These are phyloP conservation scores for Tachyglossus aculeatus DNA, from an alignment of 2,797 vertebrate genomes.

Conservation along the genomic window DNA sequence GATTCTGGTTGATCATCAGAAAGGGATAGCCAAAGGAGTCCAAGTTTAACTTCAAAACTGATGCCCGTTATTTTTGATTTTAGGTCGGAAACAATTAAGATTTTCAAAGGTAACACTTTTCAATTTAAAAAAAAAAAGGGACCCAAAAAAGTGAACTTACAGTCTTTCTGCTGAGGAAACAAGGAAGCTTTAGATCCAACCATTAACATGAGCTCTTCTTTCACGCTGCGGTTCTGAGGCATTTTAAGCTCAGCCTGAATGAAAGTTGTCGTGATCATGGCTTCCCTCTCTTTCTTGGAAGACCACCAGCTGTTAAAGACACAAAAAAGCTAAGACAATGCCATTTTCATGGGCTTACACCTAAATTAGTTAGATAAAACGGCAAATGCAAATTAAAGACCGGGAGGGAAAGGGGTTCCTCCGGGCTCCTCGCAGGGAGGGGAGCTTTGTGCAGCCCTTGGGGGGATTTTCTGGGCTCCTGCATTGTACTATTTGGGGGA, in stretches of 20 bases:
- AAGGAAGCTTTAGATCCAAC: neutral
- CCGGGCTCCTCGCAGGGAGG: neutral
- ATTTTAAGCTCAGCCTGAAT: slow-evolving; percentile 42
- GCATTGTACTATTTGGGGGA: no score
- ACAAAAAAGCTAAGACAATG: slow-evolving; percentile 19
- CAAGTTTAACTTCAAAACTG: no score
- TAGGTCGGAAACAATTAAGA: no score
- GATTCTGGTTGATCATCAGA: no score
- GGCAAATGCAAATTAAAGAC: neutral
- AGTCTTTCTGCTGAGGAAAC: neutral
- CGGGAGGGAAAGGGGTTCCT: neutral
- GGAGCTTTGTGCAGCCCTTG: no score
- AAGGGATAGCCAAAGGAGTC: no score
- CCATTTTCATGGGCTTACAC: slow-evolving; percentile 31
- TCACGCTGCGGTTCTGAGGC: neutral
- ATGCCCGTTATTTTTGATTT: no score
- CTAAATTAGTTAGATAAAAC: slow-evolving; percentile 60
- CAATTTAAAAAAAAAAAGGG: neutral
- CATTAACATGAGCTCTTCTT: slow-evolving; percentile 24
- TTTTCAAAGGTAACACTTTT: neutral
- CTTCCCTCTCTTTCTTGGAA: neutral
- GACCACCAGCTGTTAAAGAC: slow-evolving; percentile 24
- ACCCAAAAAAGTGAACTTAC: neutral
- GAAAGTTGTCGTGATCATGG: slow-evolving; percentile 39
- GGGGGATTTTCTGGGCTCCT: neutral